Conservation (phyloP, 1,140 invertebrate species). For the Hycleus phaleratus region DNA sequence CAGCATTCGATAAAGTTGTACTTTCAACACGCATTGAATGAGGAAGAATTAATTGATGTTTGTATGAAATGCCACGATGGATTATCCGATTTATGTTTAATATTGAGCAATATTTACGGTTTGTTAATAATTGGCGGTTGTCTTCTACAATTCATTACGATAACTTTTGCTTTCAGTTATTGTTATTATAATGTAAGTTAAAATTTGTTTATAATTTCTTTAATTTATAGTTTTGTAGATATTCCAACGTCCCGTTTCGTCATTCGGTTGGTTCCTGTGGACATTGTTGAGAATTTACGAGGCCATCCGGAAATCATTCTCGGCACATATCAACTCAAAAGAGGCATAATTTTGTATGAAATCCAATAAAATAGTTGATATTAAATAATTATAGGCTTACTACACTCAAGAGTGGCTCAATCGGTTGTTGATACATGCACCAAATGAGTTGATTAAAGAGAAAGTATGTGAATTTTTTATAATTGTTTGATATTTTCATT, state of each 20-base stretch:
- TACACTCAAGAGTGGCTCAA: neutral
- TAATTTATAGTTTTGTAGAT: neutral
- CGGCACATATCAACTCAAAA: neutral
- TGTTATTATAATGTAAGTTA: slow-evolving; percentile 9
- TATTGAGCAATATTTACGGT: neutral
- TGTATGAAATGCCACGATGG: slow-evolving; percentile 2
- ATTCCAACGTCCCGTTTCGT: neutral
- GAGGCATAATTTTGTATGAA: neutral
- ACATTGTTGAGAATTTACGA: slow-evolving; percentile 1
- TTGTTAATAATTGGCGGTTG: neutral
- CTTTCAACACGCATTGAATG: no score
- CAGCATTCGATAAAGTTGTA: no score
- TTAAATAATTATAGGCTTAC: no score
- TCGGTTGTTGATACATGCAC: neutral
- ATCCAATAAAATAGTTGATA: no score
- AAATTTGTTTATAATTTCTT: no score
- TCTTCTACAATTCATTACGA: slow-evolving; percentile 3
- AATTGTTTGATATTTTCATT: no score
- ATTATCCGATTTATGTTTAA: neutral
- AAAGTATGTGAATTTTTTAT: neutral
- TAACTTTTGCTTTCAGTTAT: slow-evolving; percentile 4
- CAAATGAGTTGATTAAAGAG: neutral
- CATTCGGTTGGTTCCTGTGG: slow-evolving; percentile 5
- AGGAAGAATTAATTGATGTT: neutral
- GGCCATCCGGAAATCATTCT: neutral